Conservation (phyloP, 1,140 invertebrate genomes). For the Drosophila bipectinata region DNA sequence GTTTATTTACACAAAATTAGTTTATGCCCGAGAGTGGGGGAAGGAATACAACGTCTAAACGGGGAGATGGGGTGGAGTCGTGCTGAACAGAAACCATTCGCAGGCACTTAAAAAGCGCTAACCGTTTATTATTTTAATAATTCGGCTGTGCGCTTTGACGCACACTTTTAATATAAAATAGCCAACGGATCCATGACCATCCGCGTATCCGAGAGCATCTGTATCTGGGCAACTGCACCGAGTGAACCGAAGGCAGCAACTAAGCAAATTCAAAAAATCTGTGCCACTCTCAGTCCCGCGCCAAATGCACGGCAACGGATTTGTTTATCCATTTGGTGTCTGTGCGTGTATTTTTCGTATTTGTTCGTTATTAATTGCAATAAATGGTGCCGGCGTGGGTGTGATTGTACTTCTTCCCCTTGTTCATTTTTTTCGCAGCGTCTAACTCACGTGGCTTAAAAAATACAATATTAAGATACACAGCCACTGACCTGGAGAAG, state of each 20-base stretch:
- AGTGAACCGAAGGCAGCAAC: constrained; percentile 45
- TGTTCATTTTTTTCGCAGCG: not conserved
- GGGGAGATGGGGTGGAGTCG: not conserved
- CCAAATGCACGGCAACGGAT: constrained; percentile 52
- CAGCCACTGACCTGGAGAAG: not conserved
- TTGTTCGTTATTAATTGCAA: constrained; percentile 69
- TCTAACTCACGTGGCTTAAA: not conserved
- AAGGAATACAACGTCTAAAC: not conserved
- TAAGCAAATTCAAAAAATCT: constrained; percentile 39
- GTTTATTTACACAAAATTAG: constrained; percentile 79
- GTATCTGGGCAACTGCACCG: constrained; percentile 54
- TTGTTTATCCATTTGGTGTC: constrained; percentile 62
- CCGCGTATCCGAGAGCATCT: constrained; percentile 1
- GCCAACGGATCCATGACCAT: constrained; percentile 5
- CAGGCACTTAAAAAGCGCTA: constrained; percentile 74
- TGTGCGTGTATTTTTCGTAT: constrained; percentile 47
- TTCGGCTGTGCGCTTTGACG: constrained; percentile 67
- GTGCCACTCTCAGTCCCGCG: constrained; percentile 16
- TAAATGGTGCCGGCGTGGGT: constrained; percentile 47
- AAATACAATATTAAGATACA: not conserved
- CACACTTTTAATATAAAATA: constrained; percentile 28
- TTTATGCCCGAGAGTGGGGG: constrained; percentile 50
- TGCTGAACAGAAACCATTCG: constrained; percentile 32
- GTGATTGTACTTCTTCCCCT: constrained; percentile 21
- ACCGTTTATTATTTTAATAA: constrained; percentile 77